Percentiles rank a stretch among this genome's conserved stretches.
Conservation (phyloP, 1,140 invertebrate species). For the Delia radicum region DNA sequence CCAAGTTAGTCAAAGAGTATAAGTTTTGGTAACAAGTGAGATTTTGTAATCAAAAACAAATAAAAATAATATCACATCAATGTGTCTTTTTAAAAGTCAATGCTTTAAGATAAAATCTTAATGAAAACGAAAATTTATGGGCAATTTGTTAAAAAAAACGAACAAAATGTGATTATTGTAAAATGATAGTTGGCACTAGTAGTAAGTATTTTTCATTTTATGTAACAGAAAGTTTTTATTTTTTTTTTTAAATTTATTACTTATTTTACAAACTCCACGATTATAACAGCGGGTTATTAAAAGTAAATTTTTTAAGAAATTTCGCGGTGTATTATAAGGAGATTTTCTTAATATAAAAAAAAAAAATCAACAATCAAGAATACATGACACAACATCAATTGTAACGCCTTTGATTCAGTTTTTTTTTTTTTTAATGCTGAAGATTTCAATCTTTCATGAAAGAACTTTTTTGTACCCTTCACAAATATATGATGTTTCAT, state of each 20-base stretch:
- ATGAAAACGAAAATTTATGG: slow-evolving; percentile 19
- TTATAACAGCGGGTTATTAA: background rate
- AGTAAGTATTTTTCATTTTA: background rate
- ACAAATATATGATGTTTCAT: slow-evolving; percentile 10
- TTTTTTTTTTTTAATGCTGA: background rate
- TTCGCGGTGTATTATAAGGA: background rate
- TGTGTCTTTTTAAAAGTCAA: background rate
- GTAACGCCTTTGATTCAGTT: background rate
- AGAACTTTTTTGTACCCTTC: background rate
- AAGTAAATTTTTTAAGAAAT: background rate
- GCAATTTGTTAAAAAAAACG: too few relatives aligned
- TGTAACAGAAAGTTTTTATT: too few relatives aligned
- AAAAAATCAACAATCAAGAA: too few relatives aligned
- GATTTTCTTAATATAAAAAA: background rate
- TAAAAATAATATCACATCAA: slow-evolving; percentile 13
- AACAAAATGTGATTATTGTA: too few relatives aligned
- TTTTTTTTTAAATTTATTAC: background rate
- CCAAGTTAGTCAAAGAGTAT: background rate
- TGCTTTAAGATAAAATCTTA: slow-evolving; percentile 2
- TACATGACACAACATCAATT: slow-evolving; percentile 17
- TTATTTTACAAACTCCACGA: background rate
- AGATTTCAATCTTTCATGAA: slow-evolving; percentile 4
- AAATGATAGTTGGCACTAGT: background rate
- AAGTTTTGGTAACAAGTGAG: background rate
- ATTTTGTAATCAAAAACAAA: slow-evolving; percentile 13